Evolutionary conservation across 2,888 invertebrate genomes (phyloP), one percentile per base, ranked within the genome.

Genomic region (Drosophila incognita): DNA sequence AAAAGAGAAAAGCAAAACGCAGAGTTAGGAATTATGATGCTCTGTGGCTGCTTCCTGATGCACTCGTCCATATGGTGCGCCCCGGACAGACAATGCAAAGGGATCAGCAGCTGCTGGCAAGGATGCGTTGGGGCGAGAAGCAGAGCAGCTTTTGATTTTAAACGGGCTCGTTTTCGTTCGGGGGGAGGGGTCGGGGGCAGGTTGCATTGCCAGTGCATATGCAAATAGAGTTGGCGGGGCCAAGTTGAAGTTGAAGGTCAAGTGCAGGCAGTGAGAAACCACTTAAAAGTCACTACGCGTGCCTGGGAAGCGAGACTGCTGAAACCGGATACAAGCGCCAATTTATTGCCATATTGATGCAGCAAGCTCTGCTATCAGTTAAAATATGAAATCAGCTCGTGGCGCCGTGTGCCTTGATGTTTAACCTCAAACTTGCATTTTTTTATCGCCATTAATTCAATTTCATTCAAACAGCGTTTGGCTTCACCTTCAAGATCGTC

Each of bases 161-260:
- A 83, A 83, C 78, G 76, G 78, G 71, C 57, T 64, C 56, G 46
- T 31, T 36, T 10, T 64, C 56, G 38, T 31, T 36, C 11, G 11
- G 33, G 33, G 33, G 33, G 10, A 4, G 46, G 48, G 56, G 51
- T 63, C 59, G 49, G 38, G 27, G 33, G 57, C 60, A n/a, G 56
- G 56, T 18, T 69, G 64, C 68, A 74, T 51, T 48, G 57, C 69
- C 56, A 63, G 73, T 79, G 85, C 69, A 74, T 75, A 74, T 70
- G 69, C 69, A 54, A 54, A 54, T 35, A 10, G 38, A 60, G 38
- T 8, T n/a, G 53, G n/a, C 68, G 64, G 57, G 46, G 51, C 49
- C 42, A 57, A 73, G 82, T 70, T 72, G 74, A 87, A 83, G 83
- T 89, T 84, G 81, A 89, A 87, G 89, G 86, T 84, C 84, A 87